These are phyloP conservation scores for Chionoecetes opilio DNA, from an alignment of 1,140 invertebrate species.

Conservation along the genomic window DNA sequence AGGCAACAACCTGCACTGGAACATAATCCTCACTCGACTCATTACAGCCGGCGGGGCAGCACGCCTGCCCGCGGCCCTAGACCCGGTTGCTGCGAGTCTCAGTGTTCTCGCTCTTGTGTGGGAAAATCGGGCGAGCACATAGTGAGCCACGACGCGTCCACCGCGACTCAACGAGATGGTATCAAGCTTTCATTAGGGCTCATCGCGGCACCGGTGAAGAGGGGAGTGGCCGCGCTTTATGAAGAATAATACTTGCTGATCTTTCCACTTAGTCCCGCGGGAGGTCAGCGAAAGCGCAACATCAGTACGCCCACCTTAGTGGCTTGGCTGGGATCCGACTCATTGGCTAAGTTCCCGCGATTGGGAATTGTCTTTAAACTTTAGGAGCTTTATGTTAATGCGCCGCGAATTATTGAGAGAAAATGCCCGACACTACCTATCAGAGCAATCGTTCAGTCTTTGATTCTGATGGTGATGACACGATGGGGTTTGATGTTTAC, in stretches of 20 bases:
- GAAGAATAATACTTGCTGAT: conserved; percentile 56
- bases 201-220: not conserved
- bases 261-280: conserved; percentile 52
- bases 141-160: conserved; percentile 47
- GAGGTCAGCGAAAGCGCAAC: conserved; percentile 5
- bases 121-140: not conserved
- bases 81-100: not conserved
- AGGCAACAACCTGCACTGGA: not conserved
- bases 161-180: conserved; percentile 15
- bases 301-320: not conserved
- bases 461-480: not conserved
- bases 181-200: conserved; percentile 49
- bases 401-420: not conserved
- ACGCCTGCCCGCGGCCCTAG: not conserved
- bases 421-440: not conserved
- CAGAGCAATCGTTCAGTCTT: not conserved
- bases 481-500: not conserved
- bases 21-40: not conserved
- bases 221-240: conserved; percentile 50
- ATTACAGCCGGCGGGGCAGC: not conserved
- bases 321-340: no score
- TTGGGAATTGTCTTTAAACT: not conserved
- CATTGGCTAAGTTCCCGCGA: not conserved
- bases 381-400: not conserved
- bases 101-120: not conserved